Evolutionary conservation across 2,797 vertebrate genomes (phyloP), one percentile per base, ranked within the genome.

Genomic region (Aplochiton taeniatus): DNA sequence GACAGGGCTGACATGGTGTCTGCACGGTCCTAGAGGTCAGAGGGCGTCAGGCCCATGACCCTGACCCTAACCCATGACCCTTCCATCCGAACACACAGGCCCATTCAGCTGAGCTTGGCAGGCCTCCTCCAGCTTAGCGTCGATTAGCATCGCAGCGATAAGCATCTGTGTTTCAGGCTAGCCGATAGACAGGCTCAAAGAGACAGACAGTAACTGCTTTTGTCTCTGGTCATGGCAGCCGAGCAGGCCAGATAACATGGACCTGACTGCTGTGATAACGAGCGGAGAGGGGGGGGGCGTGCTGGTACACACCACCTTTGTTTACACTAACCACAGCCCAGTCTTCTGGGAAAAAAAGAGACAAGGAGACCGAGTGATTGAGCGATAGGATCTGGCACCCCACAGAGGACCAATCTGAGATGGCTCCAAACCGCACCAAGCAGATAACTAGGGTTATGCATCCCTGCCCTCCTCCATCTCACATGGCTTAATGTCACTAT

Each of bases 161-260:
- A 51, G 66, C 66, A 85, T 84, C 81, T 85, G 3, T 2, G 46
- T 53, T 55, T 76, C 68, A 9, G 16, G 10, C 49, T 19, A 20
- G 62, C 46, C 78, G 80, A 82, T 70, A 52, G 61, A 78, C 59
- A 45, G 74, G 72, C 50, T 58, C 55, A 53, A 62, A 72, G 43
- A 78, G 66, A 87, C 82, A 85, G 45, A 76, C 76, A 86, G 73
- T 90, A 79, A 87, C 84, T 74, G 19, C 83, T 86, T 90, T 91
- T 87, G 83, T 91, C 85, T 87, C 79, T 63, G 79, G 81, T 90
- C 80, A 87, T 79, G 79, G 81, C 79, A 84, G 70, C 63, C 70
- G 74, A 73, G 78, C 73, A 80, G 65, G 80, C 53, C 68, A 79
- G 87, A 87, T 89, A 88, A 87, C 74, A 63, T 61, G 4, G 79